Conservation (phyloP, 2,888 invertebrate genomes). For the Metallyticus violacea region DNA sequence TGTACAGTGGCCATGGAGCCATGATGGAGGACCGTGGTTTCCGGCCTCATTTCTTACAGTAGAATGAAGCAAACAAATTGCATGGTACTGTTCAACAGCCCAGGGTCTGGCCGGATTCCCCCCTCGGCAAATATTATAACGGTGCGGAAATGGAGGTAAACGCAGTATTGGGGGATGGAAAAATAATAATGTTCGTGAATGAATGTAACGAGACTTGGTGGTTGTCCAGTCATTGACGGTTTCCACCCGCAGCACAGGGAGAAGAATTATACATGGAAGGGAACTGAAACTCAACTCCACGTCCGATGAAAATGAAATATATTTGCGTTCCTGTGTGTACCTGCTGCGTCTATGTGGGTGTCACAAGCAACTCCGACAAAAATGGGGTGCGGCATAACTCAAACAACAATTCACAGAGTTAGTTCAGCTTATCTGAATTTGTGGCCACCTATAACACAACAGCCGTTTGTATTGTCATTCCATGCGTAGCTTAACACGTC, state of each 20-base stretch:
- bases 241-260: neutral
- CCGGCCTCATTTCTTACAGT: constrained; percentile 7
- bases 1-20: neutral
- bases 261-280: neutral
- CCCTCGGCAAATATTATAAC: neutral
- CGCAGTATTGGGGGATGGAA: neutral
- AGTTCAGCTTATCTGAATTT: neutral
- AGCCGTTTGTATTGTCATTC: too few species aligned
- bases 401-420: neutral
- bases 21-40: constrained; percentile 9
- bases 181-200: neutral
- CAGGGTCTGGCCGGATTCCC: neutral
- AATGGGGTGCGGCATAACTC: neutral
- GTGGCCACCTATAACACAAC: too few species aligned
- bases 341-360: neutral
- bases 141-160: neutral
- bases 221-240: neutral
- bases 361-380: neutral
- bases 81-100: neutral
- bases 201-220: neutral
- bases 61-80: neutral
- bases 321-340: neutral
- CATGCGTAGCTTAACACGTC: neutral
- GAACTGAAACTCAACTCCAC: neutral
- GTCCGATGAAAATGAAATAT: neutral